A percentile compares a stretch with the other conserved stretches of the same genome.
phyloP scores from a whole-genome alignment of 2,797 vertebrate species.

The Diplodus sargus region DNA sequence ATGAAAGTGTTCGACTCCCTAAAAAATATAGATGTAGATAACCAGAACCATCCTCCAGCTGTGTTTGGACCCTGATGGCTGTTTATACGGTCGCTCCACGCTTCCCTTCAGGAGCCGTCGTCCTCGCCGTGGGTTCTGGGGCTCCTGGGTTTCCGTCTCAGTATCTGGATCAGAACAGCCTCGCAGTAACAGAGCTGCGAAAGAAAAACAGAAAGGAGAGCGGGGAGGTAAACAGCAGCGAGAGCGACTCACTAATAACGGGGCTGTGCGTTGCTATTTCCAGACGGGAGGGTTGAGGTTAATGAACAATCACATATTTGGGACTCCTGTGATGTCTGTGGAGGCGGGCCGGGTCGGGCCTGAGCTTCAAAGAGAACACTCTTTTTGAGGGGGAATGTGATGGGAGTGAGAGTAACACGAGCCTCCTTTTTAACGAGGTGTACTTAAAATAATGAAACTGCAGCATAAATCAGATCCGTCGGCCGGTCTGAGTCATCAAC shows the following conservation, averaged over 20 bases:
- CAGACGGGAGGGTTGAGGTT: conserved; percentile 71
- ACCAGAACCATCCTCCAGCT: too few relatives aligned
- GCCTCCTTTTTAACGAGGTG: conserved; percentile 14
- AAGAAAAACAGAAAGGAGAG: background rate
- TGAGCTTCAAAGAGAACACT: conserved; percentile 40
- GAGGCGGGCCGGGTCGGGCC: background rate
- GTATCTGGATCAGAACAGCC: background rate
- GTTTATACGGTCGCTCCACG: too few relatives aligned
- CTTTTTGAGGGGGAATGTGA: conserved; percentile 3
- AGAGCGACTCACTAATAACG: conserved; percentile 45
- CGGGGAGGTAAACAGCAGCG: conserved; percentile 21
- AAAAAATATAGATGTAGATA: too few relatives aligned
- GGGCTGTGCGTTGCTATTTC: conserved; percentile 64
- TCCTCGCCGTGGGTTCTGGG: conserved; percentile 2
- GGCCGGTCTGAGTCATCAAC: background rate
- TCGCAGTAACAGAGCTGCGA: background rate
- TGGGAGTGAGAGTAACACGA: conserved; percentile 37
- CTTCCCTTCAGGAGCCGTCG: background rate
- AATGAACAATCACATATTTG: conserved; percentile 80
- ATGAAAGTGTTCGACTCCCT: too few relatives aligned
- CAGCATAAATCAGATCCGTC: conserved; percentile 17
- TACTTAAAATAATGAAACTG: conserved; percentile 21
- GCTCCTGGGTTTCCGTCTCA: conserved; percentile 8
- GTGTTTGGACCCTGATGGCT: background rate
- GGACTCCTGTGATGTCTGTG: conserved; percentile 56